Conservation (phyloP, 23 tunicate species). For the Styela clava region DNA sequence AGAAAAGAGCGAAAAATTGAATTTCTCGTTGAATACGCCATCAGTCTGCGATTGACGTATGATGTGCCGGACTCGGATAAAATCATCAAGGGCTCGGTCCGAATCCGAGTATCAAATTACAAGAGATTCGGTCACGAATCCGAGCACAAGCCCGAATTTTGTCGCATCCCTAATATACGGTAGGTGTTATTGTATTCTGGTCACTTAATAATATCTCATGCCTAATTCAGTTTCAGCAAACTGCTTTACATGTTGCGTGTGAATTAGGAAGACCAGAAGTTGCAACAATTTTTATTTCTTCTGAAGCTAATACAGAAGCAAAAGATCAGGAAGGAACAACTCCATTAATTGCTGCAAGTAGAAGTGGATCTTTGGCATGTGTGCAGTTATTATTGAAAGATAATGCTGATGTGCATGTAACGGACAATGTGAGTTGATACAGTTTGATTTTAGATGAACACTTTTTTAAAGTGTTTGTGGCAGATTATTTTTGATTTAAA, state of each 20-base stretch:
- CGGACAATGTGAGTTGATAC: conserved; percentile 29
- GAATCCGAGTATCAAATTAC: too few species aligned
- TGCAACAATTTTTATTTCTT: background rate
- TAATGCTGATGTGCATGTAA: conserved; percentile 5
- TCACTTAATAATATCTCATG: too few species aligned
- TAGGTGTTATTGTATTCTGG: too few species aligned
- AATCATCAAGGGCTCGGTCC: too few species aligned
- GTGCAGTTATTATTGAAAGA: background rate
- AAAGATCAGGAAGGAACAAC: conserved; percentile 54
- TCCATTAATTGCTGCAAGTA: conserved; percentile 43
- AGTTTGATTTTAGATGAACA: background rate
- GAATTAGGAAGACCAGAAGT: conserved; percentile 13
- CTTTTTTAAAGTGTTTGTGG: background rate
- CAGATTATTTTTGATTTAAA: background rate
- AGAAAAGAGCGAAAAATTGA: too few species aligned
- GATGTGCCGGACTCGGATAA: too few species aligned
- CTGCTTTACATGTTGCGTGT: conserved; percentile 23
- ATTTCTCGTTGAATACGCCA: too few species aligned
- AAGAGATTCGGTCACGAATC: too few species aligned
- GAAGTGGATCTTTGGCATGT: conserved; percentile 33
- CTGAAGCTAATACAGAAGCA: conserved; percentile 15
- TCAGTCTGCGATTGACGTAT: too few species aligned
- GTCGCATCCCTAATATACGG: too few species aligned
- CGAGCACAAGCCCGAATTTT: too few species aligned
- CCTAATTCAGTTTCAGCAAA: conserved; percentile 21